Percentiles rank a stretch among this genome's conserved stretches.
Evolutionary conservation across 1,140 invertebrate genomes (phyloP).

Genomic region (Drosophila seguyi): DNA sequence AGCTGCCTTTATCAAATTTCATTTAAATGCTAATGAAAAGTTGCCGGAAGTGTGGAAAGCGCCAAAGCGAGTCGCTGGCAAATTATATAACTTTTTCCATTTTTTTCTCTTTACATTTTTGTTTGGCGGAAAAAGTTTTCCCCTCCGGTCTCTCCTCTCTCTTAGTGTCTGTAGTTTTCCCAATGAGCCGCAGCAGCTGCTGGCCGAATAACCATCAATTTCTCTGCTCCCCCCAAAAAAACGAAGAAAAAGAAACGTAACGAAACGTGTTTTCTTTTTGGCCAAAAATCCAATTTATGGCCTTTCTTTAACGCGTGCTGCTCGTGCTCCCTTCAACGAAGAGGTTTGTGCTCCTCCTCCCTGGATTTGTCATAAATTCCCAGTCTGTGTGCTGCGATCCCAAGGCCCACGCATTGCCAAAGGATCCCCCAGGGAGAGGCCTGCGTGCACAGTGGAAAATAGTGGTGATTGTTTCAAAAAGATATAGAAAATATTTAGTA

Average conservation of each 20-base stretch:
- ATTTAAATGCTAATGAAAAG: constrained; percentile 84
- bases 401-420: constrained; percentile 20
- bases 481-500: no score
- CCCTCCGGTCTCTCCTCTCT: not conserved
- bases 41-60: constrained; percentile 78
- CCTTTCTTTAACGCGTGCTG: constrained; percentile 60
- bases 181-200: constrained; percentile 27
- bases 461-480: not conserved
- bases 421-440: constrained; percentile 51
- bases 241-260: constrained; percentile 1
- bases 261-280: constrained; percentile 27
- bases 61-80: constrained; percentile 47
- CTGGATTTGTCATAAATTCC: constrained; percentile 53
- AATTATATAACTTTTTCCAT: constrained; percentile 72
- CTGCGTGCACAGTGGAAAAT: not conserved
- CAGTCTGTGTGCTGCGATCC: constrained; percentile 10
- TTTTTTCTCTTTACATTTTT: constrained; percentile 17
- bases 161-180: constrained; percentile 4
- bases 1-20: constrained; percentile 73
- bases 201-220: constrained; percentile 17
- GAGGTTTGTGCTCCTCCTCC: constrained; percentile 5
- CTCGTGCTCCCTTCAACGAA: not conserved
- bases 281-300: constrained; percentile 49
- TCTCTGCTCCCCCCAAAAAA: constrained; percentile 16
- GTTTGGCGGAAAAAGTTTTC: constrained; percentile 53